Base-by-base conservation (phyloP, 2,888 invertebrate species). In the Xylophagus ater region DNA sequence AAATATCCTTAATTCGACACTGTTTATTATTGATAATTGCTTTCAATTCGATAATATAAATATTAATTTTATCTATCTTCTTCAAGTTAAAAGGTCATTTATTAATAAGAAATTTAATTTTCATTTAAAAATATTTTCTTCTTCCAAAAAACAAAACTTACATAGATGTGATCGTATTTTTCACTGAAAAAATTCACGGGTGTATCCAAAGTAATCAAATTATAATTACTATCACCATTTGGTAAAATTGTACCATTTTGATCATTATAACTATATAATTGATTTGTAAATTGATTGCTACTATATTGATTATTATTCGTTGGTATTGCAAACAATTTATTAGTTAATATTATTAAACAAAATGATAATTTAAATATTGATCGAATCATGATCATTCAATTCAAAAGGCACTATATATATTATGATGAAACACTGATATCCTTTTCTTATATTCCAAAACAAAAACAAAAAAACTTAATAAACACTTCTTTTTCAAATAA, bases 181-280 rank as follows among this genome's bases (percentile, higher is more conserved):
- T 78, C 77, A 49, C 81, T 83, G 60, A 78, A 93, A 67, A 88
- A 88, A 34, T 73, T 69, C 39, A 93, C 72, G 2, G 90, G 86
- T 21, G 48, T 54, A 31, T 59, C 56, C 45, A 65, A 48, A 41
- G 57, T 53, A 43, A 65, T 51, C 40, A 52, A 49, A 20, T 53
- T 43, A 39, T 47, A 55, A 40, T 59, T 57, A 43, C 61, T 64
- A 47, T 65, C 59, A 17, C 65, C 65, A 35, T 53, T 48, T 28
- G 51, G 42, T 44, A 65, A 45, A 23, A 49, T 49, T 19, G 32
- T 40, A 32, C 36, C 38, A 25, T 41, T 40, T 24, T 44, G 44
- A 29, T 47, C 33, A 14, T 40, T 23, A 34, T 40, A 41, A 29
- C 36, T 41, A 32, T 40, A 48, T 14, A 46, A 41, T 26, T 37